Evolutionary conservation across 2,113 vertebrate genomes (phyloP).

Genomic region (Phylloscopus trochilus): DNA sequence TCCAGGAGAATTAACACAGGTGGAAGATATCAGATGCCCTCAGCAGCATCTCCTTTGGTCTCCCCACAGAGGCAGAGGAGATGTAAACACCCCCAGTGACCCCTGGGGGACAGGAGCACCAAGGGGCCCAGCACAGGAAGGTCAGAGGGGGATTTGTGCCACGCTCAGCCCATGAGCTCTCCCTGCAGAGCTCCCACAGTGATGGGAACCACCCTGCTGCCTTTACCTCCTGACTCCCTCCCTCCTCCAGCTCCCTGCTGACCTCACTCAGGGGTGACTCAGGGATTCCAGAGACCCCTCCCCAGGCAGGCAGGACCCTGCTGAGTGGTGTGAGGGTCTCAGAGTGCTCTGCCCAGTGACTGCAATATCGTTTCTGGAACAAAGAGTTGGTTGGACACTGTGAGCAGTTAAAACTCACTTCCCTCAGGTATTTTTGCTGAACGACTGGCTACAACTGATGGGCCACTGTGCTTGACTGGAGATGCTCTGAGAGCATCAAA

Average conservation of each 20-base stretch:
- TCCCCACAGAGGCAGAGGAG: background rate
- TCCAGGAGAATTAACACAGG: too few relatives aligned
- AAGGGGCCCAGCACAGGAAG: background rate
- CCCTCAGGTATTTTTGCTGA: background rate
- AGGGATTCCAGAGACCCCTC: background rate
- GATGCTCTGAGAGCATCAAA: background rate
- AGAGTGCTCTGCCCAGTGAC: background rate
- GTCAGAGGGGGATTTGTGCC: background rate
- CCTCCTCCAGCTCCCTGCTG: background rate
- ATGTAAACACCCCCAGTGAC: background rate
- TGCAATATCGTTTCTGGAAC: background rate
- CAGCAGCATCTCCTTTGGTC: too few relatives aligned
- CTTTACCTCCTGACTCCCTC: background rate
- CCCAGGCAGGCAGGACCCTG: accelerated
- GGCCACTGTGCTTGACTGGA: background rate
- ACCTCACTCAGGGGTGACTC: background rate
- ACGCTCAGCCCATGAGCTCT: background rate
- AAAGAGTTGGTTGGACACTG: background rate
- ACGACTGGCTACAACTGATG: background rate
- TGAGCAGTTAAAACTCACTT: background rate
- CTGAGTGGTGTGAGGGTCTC: background rate
- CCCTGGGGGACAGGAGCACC: background rate
- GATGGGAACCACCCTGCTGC: background rate
- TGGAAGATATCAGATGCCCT: too few relatives aligned
- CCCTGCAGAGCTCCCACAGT: accelerated